Conservation (phyloP, 1,140 invertebrate species). For the Cydia pomonella region DNA sequence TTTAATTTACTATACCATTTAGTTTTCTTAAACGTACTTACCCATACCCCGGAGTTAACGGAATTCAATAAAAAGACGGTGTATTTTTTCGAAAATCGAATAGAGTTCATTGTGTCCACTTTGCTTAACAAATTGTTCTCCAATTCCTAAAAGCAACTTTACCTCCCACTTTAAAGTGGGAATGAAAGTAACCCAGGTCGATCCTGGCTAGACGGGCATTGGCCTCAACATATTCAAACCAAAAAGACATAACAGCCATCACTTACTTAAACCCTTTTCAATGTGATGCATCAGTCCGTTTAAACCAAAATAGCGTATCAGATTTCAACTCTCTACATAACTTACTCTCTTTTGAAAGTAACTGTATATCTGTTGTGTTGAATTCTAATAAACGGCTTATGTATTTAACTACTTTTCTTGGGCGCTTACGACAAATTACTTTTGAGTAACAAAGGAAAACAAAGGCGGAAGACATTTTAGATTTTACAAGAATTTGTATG, state of each 20-base stretch:
- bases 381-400: not conserved
- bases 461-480: not conserved
- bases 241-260: not conserved
- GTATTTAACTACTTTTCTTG: not conserved
- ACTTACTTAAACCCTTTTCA: not conserved
- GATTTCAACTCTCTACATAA: not conserved
- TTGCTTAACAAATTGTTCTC: slow-evolving; percentile 1
- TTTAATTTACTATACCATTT: no score
- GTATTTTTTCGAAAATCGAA: no score
- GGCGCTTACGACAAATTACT: not conserved
- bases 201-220: slow-evolving; percentile 13
- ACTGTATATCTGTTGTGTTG: not conserved
- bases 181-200: not conserved
- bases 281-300: not conserved
- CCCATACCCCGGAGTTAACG: no score
- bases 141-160: not conserved
- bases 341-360: not conserved
- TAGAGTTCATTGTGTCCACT: not conserved
- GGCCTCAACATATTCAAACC: not conserved
- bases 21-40: no score
- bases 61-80: no score
- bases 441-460: not conserved
- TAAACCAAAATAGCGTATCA: not conserved
- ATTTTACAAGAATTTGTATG: not conserved
- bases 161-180: not conserved